Percentiles rank a stretch among this genome's conserved stretches.
These are phyloP conservation scores for Drosophila acutilabella DNA, from an alignment of 2,888 invertebrate species.

Conservation along the genomic window DNA sequence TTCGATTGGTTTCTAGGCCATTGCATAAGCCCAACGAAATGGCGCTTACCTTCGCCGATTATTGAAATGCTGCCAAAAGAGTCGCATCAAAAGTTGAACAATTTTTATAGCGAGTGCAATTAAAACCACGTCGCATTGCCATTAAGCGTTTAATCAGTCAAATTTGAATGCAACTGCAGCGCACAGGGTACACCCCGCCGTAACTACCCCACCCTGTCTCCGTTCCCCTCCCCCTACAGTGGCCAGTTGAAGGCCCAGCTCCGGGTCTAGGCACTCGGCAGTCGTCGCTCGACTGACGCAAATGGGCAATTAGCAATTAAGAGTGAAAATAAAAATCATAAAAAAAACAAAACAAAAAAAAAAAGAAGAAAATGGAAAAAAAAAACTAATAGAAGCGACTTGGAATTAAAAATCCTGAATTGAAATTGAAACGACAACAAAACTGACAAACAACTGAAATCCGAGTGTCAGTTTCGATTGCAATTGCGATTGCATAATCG, in stretches of 20 bases:
- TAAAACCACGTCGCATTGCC: conserved; percentile 75
- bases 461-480: conserved; percentile 35
- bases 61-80: conserved; percentile 70
- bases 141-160: conserved; percentile 75
- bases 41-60: conserved; percentile 57
- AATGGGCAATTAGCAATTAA: conserved; percentile 76
- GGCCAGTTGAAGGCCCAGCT: conserved; percentile 10
- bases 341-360: conserved; percentile 19
- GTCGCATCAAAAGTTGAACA: conserved; percentile 25
- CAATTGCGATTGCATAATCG: conserved; percentile 30
- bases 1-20: conserved; percentile 64
- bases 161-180: conserved; percentile 72
- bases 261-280: conserved; percentile 16
- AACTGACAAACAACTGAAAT: conserved; percentile 13
- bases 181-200: neutral
- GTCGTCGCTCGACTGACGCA: conserved; percentile 56
- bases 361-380: conserved; percentile 8
- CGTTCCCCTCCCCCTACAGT: neutral
- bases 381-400: conserved; percentile 9
- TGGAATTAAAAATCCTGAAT: conserved; percentile 1
- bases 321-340: conserved; percentile 54
- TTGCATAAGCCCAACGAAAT: conserved; percentile 55
- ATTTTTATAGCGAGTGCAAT: conserved; percentile 52
- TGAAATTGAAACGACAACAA: neutral
- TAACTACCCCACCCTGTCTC: neutral